Conservation (phyloP, 2,113 vertebrate species). For the Carettochelys insculpta region DNA sequence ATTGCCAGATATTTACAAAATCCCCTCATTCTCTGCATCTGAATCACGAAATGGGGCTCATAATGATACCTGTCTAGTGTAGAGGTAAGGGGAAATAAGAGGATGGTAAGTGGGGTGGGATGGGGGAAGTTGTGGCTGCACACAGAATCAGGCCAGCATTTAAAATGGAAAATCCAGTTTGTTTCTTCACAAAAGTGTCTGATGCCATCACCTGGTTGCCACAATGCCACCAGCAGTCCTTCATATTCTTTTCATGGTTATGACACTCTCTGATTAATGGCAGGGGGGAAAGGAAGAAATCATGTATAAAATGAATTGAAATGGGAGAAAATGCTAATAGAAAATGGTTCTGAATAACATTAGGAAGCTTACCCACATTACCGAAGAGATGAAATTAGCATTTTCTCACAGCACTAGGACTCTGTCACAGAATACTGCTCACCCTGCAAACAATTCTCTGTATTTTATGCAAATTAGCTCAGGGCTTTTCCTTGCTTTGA, state of each 20-base stretch:
- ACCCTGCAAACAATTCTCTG: background rate
- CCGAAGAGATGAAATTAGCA: slow-evolving; percentile 31
- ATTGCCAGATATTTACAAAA: slow-evolving; percentile 14
- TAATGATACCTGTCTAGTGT: background rate
- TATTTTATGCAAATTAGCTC: slow-evolving; percentile 40
- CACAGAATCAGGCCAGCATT: slow-evolving; percentile 31
- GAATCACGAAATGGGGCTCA: background rate
- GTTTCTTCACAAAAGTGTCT: background rate
- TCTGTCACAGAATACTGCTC: background rate
- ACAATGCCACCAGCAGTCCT: background rate
- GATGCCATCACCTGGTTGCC: background rate
- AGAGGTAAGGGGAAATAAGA: slow-evolving; percentile 13
- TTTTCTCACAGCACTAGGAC: slow-evolving; percentile 40
- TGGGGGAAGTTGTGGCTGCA: background rate
- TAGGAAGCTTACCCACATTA: slow-evolving; percentile 21
- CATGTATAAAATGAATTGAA: slow-evolving; percentile 12
- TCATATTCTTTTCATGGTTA: background rate
- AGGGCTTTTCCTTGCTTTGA: background rate
- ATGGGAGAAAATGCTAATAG: slow-evolving; percentile 29
- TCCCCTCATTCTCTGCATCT: background rate
- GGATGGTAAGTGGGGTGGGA: background rate
- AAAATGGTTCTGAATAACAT: slow-evolving; percentile 10
- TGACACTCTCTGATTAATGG: background rate
- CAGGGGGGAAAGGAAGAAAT: background rate
- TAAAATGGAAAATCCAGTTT: slow-evolving; percentile 11